Evolutionary conservation across 1,140 invertebrate species (phyloP).

Genomic region (Orussus abietinus): DNA sequence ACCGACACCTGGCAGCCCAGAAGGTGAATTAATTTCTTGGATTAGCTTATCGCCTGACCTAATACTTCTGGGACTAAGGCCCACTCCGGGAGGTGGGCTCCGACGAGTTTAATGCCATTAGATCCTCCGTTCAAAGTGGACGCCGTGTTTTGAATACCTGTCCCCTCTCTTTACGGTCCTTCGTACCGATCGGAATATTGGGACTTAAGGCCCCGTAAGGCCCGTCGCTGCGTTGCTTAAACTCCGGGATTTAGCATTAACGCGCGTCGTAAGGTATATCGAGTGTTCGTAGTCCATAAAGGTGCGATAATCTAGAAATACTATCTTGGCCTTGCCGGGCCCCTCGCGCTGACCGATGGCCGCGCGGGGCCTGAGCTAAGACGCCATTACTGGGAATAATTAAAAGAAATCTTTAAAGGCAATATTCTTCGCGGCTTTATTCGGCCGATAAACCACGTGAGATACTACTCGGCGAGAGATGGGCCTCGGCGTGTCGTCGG

Average conservation of each 20-base stretch:
- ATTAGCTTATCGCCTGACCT: conserved; percentile 45
- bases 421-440: conserved; percentile 23
- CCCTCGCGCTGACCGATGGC: conserved; percentile 17
- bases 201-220: no score
- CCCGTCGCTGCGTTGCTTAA: no score
- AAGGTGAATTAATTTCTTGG: conserved; percentile 50
- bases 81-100: no score
- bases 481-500: neutral
- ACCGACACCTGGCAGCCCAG: conserved; percentile 39
- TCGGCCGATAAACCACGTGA: conserved; percentile 22
- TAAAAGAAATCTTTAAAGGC: conserved; percentile 23
- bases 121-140: no score
- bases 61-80: no score
- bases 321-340: conserved; percentile 24
- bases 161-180: no score
- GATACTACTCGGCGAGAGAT: conserved; percentile 6
- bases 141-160: no score
- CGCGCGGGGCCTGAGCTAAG: neutral
- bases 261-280: conserved; percentile 33
- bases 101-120: no score
- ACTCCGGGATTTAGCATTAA: conserved; percentile 41
- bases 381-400: conserved; percentile 21
- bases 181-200: no score
- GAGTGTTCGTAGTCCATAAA: conserved; percentile 26
- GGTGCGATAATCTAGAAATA: conserved; percentile 44